phyloP scores from a whole-genome alignment of 2,888 invertebrate genomes.

The Elegia similella region DNA sequence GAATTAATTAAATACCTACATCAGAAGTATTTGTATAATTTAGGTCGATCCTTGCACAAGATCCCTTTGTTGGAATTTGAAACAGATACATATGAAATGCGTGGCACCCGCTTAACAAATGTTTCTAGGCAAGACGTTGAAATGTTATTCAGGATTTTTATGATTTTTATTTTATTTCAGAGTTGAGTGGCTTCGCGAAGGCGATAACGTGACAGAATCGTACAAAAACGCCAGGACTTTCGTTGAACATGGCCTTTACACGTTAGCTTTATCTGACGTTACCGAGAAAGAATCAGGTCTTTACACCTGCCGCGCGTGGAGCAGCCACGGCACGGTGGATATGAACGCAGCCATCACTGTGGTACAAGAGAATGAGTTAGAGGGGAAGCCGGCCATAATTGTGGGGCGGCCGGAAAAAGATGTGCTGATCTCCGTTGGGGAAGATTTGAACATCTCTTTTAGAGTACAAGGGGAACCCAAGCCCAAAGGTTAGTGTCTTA shows the following conservation, averaged over 20 bases:
- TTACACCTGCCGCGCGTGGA: conserved; percentile 89
- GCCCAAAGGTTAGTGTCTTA: conserved; percentile 85
- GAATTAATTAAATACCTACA: too few relatives aligned
- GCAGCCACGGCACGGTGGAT: conserved; percentile 87
- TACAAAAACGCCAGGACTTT: conserved; percentile 85
- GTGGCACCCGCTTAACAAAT: too few relatives aligned
- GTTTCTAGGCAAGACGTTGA: too few relatives aligned
- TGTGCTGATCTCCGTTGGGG: conserved; percentile 87
- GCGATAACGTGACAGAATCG: conserved; percentile 77
- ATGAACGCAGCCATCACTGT: conserved; percentile 88
- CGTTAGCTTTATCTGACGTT: conserved; percentile 87
- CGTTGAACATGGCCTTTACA: conserved; percentile 86
- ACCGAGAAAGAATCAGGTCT: conserved; percentile 87
- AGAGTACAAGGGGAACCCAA: conserved; percentile 91
- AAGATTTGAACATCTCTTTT: conserved; percentile 92
- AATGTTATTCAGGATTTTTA: too few relatives aligned
- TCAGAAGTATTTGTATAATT: too few relatives aligned
- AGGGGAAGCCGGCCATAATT: conserved; percentile 90
- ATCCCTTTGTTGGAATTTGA: too few relatives aligned
- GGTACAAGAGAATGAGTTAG: conserved; percentile 80
- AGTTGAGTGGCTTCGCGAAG: conserved; percentile 88
- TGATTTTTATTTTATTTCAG: conserved; percentile 38
- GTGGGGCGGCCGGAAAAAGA: conserved; percentile 89
- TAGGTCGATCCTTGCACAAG: too few relatives aligned
- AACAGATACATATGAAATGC: too few relatives aligned